A percentile compares a stretch with the other conserved stretches of the same genome.
Conservation (phyloP, 2,888 invertebrate species). For the Drosophila infuscata region DNA sequence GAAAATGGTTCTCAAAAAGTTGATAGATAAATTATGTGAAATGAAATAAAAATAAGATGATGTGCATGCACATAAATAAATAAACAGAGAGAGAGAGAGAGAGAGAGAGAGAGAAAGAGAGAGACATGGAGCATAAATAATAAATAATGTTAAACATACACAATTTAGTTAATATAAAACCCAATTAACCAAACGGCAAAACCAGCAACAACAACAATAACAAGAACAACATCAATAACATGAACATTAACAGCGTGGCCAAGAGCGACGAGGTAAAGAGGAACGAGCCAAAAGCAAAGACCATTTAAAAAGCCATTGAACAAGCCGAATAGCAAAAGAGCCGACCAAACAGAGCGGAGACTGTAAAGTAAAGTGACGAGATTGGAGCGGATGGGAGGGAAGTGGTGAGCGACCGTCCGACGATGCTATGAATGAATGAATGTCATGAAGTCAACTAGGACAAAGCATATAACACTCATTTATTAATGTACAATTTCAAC, state of each 20-base stretch:
- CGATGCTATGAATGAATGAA: slow-evolving; percentile 75
- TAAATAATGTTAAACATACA: slow-evolving; percentile 75
- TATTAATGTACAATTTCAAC: slow-evolving; percentile 76
- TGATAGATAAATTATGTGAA: slow-evolving; percentile 68
- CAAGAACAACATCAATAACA: slow-evolving; percentile 17
- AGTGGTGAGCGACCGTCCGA: slow-evolving; percentile 36
- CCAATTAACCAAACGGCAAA: slow-evolving; percentile 65
- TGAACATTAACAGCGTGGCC: slow-evolving; percentile 35
- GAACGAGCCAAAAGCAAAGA: slow-evolving; percentile 30
- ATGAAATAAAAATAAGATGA: slow-evolving; percentile 61
- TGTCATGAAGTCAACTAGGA: slow-evolving; percentile 81
- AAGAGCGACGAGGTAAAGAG: slow-evolving; percentile 31
- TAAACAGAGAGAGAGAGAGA: slow-evolving; percentile 12
- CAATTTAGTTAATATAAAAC: slow-evolving; percentile 79
- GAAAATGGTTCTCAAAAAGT: slow-evolving; percentile 6
- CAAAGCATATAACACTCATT: slow-evolving; percentile 80
- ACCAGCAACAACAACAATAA: slow-evolving; percentile 24
- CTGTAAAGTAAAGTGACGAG: not conserved
- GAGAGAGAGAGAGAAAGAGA: slow-evolving; percentile 9
- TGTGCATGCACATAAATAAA: slow-evolving; percentile 33
- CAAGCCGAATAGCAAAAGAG: slow-evolving; percentile 37
- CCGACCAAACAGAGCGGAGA: slow-evolving; percentile 28
- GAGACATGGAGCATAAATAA: slow-evolving; percentile 61
- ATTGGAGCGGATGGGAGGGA: not conserved
- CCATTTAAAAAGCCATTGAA: slow-evolving; percentile 73